These are phyloP conservation scores for Labeo rohita DNA, from an alignment of 2,113 vertebrate genomes.

Conservation along the genomic window DNA sequence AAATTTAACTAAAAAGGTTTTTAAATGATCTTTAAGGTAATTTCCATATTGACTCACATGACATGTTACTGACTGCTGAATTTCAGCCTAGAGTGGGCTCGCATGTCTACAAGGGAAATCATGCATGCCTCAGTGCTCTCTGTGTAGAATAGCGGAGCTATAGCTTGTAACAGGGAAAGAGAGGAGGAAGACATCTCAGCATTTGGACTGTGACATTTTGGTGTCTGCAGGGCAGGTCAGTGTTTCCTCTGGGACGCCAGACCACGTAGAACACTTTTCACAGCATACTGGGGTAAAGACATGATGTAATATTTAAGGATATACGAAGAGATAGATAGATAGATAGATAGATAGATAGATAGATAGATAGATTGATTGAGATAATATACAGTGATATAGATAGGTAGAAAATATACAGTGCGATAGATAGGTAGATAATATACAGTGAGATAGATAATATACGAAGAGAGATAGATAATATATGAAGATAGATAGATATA, in stretches of 20 bases:
- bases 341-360: background rate
- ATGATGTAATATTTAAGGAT: slow-evolving; percentile 70
- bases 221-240: slow-evolving; percentile 47
- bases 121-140: slow-evolving; percentile 14
- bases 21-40: background rate
- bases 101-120: slow-evolving; percentile 14
- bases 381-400: background rate
- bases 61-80: slow-evolving; percentile 13
- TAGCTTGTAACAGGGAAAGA: background rate
- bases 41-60: slow-evolving; percentile 8
- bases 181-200: slow-evolving; percentile 12
- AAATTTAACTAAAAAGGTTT: background rate
- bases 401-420: background rate
- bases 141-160: background rate
- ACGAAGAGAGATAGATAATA: background rate
- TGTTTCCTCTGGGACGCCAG: slow-evolving; percentile 28
- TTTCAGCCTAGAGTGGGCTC: slow-evolving; percentile 20
- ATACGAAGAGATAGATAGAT: slow-evolving; percentile 39
- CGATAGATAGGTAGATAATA: background rate
- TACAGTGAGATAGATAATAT: background rate
- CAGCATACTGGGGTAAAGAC: slow-evolving; percentile 25
- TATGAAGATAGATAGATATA: background rate
- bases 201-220: slow-evolving; percentile 27
- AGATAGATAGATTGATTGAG: slow-evolving; percentile 47
- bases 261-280: slow-evolving; percentile 15